Evolutionary conservation across 2,113 vertebrate genomes (phyloP).

Genomic region (Stercorarius parasiticus): DNA sequence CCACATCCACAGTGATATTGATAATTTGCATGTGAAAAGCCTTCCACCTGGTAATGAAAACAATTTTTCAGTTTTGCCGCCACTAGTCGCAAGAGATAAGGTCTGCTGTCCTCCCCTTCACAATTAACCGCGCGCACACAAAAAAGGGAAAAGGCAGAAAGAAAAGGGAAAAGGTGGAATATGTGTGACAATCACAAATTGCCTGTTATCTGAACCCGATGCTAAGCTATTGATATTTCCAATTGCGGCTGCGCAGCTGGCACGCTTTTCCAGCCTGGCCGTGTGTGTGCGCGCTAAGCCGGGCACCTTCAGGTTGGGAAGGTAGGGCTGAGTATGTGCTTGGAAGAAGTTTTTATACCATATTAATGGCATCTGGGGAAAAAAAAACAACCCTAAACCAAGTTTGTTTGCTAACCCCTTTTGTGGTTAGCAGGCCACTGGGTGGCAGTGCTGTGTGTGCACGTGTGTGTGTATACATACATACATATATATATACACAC

Average conservation of each 20-base stretch:
- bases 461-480: not conserved
- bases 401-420: not conserved
- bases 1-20: conserved; percentile 57
- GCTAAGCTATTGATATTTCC: not conserved
- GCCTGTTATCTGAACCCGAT: not conserved
- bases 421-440: conserved; percentile 21
- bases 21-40: conserved; percentile 62
- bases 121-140: not conserved
- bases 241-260: not conserved
- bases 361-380: not conserved
- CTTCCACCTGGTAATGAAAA: conserved; percentile 55
- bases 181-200: conserved; percentile 7
- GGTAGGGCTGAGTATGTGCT: not conserved
- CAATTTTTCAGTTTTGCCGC: conserved; percentile 54
- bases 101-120: conserved; percentile 25
- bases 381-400: not conserved
- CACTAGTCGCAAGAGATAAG: conserved; percentile 40
- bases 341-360: not conserved
- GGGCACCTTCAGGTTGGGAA: not conserved
- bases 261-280: not conserved
- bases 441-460: conserved; percentile 55
- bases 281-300: not conserved
- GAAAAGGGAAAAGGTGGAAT: not conserved
- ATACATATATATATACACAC: rapidly evolving
- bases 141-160: not conserved